phyloP scores from a whole-genome alignment of 2,888 invertebrate species.

The Gnatocerus cornutus region DNA sequence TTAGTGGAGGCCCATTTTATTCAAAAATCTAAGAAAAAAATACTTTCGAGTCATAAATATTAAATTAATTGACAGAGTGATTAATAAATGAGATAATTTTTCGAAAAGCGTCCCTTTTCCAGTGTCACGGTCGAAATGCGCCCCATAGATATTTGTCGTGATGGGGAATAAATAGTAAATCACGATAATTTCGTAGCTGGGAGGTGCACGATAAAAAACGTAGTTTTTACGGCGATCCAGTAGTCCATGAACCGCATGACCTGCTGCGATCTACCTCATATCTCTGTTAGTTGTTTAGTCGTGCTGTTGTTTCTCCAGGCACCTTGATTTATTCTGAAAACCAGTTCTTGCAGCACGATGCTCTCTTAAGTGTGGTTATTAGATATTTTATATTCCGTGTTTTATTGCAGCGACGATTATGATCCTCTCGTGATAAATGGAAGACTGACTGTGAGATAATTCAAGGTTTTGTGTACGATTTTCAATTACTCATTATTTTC shows the following conservation, averaged over 20 bases:
- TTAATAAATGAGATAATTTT: too few species aligned
- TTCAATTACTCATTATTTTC: conserved; percentile 38
- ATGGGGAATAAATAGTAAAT: conserved; percentile 39
- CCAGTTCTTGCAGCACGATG: conserved; percentile 64
- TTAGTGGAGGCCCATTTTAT: too few species aligned
- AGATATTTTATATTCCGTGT: conserved; percentile 64
- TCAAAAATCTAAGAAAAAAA: too few species aligned
- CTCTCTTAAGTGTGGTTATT: conserved; percentile 63
- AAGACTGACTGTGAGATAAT: conserved; percentile 29
- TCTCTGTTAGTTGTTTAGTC: conserved; percentile 63
- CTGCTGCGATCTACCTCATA: conserved; percentile 67
- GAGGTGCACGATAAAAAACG: conserved; percentile 48
- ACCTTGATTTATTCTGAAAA: conserved; percentile 67
- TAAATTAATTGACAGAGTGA: too few species aligned
- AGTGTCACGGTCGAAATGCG: too few species aligned
- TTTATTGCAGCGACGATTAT: conserved; percentile 62
- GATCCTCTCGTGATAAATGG: conserved; percentile 53
- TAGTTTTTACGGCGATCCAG: conserved; percentile 66
- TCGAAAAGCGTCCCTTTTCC: too few species aligned
- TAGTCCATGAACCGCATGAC: conserved; percentile 71
- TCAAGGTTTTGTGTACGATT: conserved; percentile 37
- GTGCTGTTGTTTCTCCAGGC: conserved; percentile 68
- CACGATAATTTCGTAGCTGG: conserved; percentile 41
- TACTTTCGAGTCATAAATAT: not conserved
- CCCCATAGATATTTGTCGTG: conserved; percentile 14